Evolutionary conservation across 2,113 vertebrate genomes (phyloP).

Genomic region (Phyllopteryx taeniolatus): DNA sequence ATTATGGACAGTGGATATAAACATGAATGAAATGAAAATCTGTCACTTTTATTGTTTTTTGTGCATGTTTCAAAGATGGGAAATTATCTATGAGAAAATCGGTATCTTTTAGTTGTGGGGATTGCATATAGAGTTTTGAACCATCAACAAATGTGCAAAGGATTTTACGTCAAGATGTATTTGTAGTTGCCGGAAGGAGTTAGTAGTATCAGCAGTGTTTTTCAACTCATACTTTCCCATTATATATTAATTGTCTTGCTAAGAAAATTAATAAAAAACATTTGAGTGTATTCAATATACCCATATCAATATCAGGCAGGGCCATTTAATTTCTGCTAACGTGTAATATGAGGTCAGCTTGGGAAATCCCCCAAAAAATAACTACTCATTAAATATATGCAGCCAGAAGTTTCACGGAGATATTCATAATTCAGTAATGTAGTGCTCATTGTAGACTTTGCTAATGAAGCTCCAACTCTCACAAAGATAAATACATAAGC

Average conservation of each 20-base stretch:
- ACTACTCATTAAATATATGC: conserved; percentile 22
- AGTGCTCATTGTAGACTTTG: conserved; percentile 30
- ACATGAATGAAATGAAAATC: too few relatives aligned
- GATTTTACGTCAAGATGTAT: neutral
- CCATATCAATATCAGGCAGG: neutral
- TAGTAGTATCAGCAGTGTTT: neutral
- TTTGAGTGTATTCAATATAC: conserved; percentile 3
- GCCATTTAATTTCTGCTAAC: conserved; percentile 13
- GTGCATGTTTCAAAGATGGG: too few relatives aligned
- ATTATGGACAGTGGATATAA: too few relatives aligned
- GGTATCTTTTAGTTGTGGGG: too few relatives aligned
- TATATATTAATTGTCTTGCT: neutral
- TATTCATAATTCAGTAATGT: conserved; percentile 42
- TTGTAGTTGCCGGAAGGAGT: neutral
- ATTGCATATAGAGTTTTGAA: too few relatives aligned
- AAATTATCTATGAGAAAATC: too few relatives aligned
- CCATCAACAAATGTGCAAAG: neutral
- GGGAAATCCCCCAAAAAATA: conserved; percentile 5
- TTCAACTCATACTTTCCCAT: neutral
- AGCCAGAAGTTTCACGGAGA: conserved; percentile 27
- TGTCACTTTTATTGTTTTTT: too few relatives aligned
- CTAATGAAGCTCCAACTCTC: conserved; percentile 50
- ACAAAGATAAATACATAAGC: conserved; percentile 46
- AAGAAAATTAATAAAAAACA: conserved; percentile 9
- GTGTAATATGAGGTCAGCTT: conserved; percentile 8